Conservation (phyloP, 2,113 vertebrate species). For the Sebastes fasciatus region DNA sequence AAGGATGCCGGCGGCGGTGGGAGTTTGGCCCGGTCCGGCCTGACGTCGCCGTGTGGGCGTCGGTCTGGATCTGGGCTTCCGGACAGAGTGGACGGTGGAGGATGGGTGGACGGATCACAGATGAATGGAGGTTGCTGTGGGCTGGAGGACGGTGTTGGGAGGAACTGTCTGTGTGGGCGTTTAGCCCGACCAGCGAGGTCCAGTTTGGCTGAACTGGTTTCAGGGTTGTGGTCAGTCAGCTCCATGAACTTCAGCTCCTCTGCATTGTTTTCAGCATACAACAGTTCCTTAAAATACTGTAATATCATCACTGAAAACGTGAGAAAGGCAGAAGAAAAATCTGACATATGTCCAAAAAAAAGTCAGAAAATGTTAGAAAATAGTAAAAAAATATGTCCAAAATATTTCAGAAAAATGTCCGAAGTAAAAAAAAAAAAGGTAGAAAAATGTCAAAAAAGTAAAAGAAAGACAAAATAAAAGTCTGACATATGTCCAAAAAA, state of each 20-base stretch:
- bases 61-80: constrained; percentile 57
- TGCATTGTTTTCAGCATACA: background rate
- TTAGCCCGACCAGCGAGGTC: background rate
- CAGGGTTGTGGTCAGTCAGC: background rate
- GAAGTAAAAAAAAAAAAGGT: too few relatives aligned
- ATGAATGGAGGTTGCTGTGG: background rate
- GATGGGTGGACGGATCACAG: background rate
- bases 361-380: too few relatives aligned
- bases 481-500: too few relatives aligned
- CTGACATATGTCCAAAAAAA: too few relatives aligned
- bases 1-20: constrained; percentile 37
- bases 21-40: constrained; percentile 54
- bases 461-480: too few relatives aligned
- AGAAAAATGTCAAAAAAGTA: too few relatives aligned
- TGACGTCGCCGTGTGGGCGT: constrained; percentile 47
- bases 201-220: constrained; percentile 1
- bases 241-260: background rate
- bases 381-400: too few relatives aligned
- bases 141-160: background rate
- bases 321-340: too few relatives aligned
- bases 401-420: too few relatives aligned
- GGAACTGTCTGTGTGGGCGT: background rate
- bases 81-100: background rate
- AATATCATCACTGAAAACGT: background rate
- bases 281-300: background rate